These are phyloP conservation scores for Marcusenius ussheri DNA, from an alignment of 2,113 vertebrate genomes.

Conservation along the genomic window DNA sequence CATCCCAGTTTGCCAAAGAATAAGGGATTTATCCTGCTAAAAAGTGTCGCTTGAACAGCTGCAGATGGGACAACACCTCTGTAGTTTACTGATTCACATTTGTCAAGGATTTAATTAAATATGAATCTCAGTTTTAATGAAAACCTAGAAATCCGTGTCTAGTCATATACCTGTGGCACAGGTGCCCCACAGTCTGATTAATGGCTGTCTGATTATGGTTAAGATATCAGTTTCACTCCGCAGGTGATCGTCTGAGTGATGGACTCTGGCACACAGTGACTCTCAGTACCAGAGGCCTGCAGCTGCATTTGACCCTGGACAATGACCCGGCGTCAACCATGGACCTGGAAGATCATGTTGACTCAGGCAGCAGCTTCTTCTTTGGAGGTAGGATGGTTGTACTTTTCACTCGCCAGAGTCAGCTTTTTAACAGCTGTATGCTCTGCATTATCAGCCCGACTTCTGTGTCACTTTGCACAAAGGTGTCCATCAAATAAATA, in stretches of 20 bases:
- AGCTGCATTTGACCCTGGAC: constrained; percentile 68
- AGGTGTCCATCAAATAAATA: background rate
- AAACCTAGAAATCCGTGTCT: background rate
- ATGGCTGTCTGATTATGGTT: background rate
- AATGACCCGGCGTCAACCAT: constrained; percentile 54
- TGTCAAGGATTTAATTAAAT: background rate
- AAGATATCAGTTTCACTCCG: constrained; percentile 9
- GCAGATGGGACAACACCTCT: background rate
- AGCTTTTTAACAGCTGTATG: background rate
- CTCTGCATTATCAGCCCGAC: background rate
- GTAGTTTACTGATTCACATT: background rate
- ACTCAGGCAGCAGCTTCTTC: constrained; percentile 67
- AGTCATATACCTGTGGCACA: background rate
- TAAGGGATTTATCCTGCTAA: background rate
- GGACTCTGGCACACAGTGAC: constrained; percentile 74
- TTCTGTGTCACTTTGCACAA: background rate
- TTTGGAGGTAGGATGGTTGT: constrained; percentile 65
- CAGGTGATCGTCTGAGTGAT: constrained; percentile 68
- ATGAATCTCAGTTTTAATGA: background rate
- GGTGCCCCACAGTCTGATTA: background rate
- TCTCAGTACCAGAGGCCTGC: constrained; percentile 64
- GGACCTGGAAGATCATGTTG: constrained; percentile 58
- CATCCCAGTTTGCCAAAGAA: background rate
- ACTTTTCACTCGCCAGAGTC: background rate
- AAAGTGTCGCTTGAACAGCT: background rate